phyloP scores from a whole-genome alignment of 2,888 invertebrate species.

The Drosophila barbarae region DNA sequence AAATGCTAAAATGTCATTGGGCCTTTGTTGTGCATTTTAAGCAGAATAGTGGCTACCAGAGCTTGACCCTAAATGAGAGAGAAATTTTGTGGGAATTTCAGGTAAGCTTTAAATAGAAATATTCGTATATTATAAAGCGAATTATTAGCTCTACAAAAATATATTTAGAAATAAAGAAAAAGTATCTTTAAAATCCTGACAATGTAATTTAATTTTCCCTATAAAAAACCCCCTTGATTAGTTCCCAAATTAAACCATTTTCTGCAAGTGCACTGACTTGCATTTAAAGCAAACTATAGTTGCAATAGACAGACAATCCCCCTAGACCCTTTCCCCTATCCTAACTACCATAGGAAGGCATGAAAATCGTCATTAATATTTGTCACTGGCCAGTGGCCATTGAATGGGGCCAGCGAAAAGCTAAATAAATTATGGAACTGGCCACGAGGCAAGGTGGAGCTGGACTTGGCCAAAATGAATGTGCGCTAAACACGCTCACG shows the following conservation, averaged over 20 bases:
- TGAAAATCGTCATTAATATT: slow-evolving; percentile 78
- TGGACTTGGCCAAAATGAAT: slow-evolving; percentile 60
- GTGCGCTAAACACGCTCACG: slow-evolving; percentile 63
- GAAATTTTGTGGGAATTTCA: slow-evolving; percentile 16
- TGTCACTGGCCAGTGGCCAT: slow-evolving; percentile 77
- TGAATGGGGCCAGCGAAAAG: slow-evolving; percentile 53
- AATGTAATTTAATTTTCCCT: not conserved
- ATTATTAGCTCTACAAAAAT: not conserved
- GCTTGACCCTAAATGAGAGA: slow-evolving; percentile 17
- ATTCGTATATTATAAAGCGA: not conserved
- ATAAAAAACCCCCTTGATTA: no score
- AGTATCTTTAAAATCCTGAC: not conserved
- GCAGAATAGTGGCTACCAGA: slow-evolving; percentile 38
- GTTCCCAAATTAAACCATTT: not conserved
- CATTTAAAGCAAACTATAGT: slow-evolving; percentile 12
- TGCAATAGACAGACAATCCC: slow-evolving; percentile 34
- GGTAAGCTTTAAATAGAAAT: not conserved
- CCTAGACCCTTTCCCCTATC: no score
- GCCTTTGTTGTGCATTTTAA: slow-evolving; percentile 60
- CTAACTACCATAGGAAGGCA: slow-evolving; percentile 57
- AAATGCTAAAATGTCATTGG: slow-evolving; percentile 53
- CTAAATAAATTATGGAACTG: slow-evolving; percentile 64
- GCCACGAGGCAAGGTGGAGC: slow-evolving; percentile 35
- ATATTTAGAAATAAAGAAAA: not conserved
- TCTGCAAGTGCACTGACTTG: slow-evolving; percentile 19